Base-by-base conservation (phyloP, 2,888 invertebrate genomes). In the Chrysina gloriosa region DNA sequence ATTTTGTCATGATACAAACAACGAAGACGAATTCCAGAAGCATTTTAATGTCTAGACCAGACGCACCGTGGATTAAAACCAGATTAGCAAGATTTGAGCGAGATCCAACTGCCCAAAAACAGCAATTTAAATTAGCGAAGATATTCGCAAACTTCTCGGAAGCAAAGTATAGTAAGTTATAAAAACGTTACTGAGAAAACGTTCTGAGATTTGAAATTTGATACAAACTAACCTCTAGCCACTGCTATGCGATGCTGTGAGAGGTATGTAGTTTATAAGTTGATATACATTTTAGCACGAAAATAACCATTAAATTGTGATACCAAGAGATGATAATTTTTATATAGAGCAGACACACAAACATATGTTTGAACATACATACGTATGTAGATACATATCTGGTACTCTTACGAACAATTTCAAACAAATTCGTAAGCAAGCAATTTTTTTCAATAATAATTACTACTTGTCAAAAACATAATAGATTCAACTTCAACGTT, bases 1-100 rank as follows among this genome's bases (percentile, higher is more conserved):
- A n/a, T n/a, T n/a, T n/a, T n/a, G n/a, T n/a, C n/a, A n/a, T n/a
- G n/a, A n/a, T n/a, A n/a, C n/a, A n/a, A n/a, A n/a, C n/a, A n/a
- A n/a, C n/a, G n/a, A 52, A 31, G 31, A 19, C 25, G 9, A 19
- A 11, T 50, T 31, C 52, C 9, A 52, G 14, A 31, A 52, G 31
- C 29, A 31, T 16, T 11, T 5, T 19, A 52, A 52, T 31, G 39
- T 52, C 34, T 31, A 19, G 16, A 19, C 3, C 19, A 52, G 19
- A 52, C 23, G 31, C 16, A n/a, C n/a, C n/a, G n/a, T n/a, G 31
- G 31, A 52, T 19, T 52, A 9, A 52, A 52, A 52, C 52, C 31
- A 52, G 52, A 52, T 52, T 31, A 52, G 52, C 52, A 5, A 31
- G 52, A 31, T 52, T 21, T 45, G 45, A n/a, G n/a, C n/a, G 39